Evolutionary conservation across 2,113 vertebrate genomes (phyloP), one percentile per base, ranked within the genome.

Genomic region (Rafetus swinhoei): DNA sequence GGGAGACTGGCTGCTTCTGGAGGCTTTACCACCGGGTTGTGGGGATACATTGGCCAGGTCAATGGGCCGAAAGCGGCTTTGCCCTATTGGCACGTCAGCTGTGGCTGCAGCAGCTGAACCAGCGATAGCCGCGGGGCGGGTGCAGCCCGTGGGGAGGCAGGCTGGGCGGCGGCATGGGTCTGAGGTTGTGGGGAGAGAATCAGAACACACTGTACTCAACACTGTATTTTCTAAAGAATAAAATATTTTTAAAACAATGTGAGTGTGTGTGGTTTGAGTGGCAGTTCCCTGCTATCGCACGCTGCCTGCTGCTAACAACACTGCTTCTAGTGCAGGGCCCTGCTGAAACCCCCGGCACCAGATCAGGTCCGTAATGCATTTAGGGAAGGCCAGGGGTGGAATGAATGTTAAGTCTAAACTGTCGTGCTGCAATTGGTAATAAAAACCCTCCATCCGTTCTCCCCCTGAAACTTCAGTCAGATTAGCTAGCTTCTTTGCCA

Each of bases 191-290:
- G n/a, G 72, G 88, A 74, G 65, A 72, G 32, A 89, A 84, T 84
- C 91, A 96, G 87, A 93, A 91, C 15, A 32, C 87, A 89, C 92
- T 93, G 96, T 86, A 60, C 86, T 93, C 96, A 95, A 97, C 94
- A 96, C 95, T 97, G 97, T 97, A 97, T 97, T 97, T 97, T 97
- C 97, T 97, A 97, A 97, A 97, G 95, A 97, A 97, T 97, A 97
- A 97, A 97, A 81, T 97, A 97, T 97, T 97, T 97, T 97, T 97
- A 97, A 97, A 97, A 95, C 97, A 97, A 94, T 21, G 35, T 35
- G 32, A 69, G 6, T 32, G 62, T 32, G 32, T n/a, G 62, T 69
- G 62, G 32, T 35, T 72, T 5, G 18, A n/a, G 65, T 72, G 65
- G 65, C 19, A 35, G n/a, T 35, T 72, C n/a, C 32, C 29, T 69